Percentiles rank a stretch among this genome's conserved stretches.
These are phyloP conservation scores for Poeciliopsis retropinna DNA, from an alignment of 2,113 vertebrate species.

Conservation along the genomic window DNA sequence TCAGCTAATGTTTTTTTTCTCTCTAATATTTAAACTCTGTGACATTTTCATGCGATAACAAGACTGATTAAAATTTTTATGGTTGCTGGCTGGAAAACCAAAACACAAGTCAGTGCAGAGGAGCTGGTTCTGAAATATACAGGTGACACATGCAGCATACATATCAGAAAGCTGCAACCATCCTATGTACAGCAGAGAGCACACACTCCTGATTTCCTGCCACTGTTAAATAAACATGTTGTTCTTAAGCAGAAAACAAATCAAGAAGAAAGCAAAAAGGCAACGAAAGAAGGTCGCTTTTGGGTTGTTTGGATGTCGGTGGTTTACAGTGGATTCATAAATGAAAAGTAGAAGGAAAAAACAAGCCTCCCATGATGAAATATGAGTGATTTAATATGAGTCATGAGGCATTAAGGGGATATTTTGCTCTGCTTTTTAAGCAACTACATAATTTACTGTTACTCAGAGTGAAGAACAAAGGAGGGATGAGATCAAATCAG, in stretches of 20 bases:
- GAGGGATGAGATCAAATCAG: constrained; percentile 11
- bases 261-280: no score
- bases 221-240: not conserved
- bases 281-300: constrained; percentile 5
- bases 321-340: constrained; percentile 11
- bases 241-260: not conserved
- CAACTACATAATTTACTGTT: not conserved
- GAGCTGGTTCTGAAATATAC: no score
- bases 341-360: not conserved
- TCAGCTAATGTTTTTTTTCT: not conserved
- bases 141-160: not conserved
- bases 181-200: constrained; percentile 13
- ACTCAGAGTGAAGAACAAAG: not conserved
- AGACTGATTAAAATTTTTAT: not conserved
- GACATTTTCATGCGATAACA: not conserved
- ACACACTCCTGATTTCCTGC: constrained; percentile 3
- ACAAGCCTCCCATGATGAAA: not conserved
- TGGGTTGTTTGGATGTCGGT: constrained; percentile 2
- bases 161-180: constrained; percentile 12
- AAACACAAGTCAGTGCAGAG: not conserved
- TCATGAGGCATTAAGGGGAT: not conserved
- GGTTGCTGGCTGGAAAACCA: not conserved
- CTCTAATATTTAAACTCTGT: no score
- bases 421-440: constrained; percentile 3
- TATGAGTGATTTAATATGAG: constrained; percentile 6